These are phyloP conservation scores for Scortum barcoo DNA, from an alignment of 2,113 vertebrate genomes.

Conservation along the genomic window DNA sequence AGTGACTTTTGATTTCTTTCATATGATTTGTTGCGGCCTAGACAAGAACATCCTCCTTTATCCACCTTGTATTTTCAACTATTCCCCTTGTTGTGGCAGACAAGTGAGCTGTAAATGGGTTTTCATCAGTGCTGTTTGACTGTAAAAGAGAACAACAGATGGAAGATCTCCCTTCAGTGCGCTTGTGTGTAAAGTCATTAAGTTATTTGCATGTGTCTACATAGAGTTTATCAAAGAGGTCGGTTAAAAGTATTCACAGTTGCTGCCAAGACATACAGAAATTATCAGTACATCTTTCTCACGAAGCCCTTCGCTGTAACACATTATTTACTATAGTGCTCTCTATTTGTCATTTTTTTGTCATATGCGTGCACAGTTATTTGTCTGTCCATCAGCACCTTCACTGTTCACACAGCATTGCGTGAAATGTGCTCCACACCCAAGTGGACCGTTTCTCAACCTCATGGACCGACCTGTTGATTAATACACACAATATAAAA, in stretches of 20 bases:
- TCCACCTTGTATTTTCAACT: background rate
- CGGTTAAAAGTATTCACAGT: background rate
- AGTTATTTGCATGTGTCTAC: background rate
- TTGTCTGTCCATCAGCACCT: slow-evolving; percentile 14
- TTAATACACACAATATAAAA: background rate
- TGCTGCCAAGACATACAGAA: slow-evolving; percentile 5
- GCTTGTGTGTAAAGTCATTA: background rate
- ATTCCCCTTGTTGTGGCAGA: background rate
- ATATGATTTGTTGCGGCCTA: background rate
- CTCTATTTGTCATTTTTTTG: background rate
- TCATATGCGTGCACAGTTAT: slow-evolving; percentile 13
- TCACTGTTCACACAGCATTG: slow-evolving; percentile 19
- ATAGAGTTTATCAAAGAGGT: background rate
- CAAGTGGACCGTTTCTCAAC: slow-evolving; percentile 41
- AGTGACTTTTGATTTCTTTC: background rate
- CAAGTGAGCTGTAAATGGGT: background rate
- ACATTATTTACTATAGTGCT: background rate
- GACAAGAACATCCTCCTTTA: too few relatives aligned
- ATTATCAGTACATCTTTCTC: background rate
- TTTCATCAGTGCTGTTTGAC: background rate
- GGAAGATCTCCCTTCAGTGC: background rate
- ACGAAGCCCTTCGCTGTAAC: background rate
- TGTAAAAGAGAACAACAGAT: background rate
- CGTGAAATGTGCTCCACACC: slow-evolving; percentile 33
- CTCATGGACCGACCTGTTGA: background rate